Conservation (phyloP, 2,113 vertebrate species). For the Mobula birostris region DNA sequence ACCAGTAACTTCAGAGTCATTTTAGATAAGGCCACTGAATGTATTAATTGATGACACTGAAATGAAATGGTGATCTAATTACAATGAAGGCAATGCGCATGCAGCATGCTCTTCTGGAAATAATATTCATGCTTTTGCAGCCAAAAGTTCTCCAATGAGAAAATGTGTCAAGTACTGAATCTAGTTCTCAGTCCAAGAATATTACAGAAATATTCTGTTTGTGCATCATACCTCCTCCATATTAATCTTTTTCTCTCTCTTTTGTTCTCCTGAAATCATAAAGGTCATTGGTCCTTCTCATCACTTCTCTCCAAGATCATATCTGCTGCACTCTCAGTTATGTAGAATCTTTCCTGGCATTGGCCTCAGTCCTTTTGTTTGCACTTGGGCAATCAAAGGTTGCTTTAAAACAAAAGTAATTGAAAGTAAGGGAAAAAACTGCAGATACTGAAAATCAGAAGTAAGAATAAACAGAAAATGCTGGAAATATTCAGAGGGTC, state of each 20-base stretch:
- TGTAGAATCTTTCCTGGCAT: background rate
- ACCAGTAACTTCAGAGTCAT: background rate
- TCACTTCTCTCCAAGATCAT: background rate
- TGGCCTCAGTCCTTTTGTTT: background rate
- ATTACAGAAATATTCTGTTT: background rate
- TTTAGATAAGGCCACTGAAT: background rate
- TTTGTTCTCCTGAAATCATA: background rate
- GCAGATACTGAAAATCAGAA: no score
- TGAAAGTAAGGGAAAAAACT: no score
- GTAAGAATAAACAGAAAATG: no score
- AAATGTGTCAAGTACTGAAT: background rate
- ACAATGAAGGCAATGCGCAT: background rate
- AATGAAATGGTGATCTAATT: background rate
- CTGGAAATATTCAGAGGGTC: no score
- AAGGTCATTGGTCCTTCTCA: background rate
- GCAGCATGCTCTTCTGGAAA: background rate
- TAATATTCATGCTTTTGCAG: background rate
- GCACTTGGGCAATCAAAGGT: background rate
- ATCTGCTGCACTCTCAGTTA: background rate
- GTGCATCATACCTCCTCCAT: background rate
- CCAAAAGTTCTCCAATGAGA: background rate
- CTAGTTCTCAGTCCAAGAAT: background rate
- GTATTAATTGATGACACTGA: background rate
- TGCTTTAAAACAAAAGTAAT: no score
- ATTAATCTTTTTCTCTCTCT: background rate